Evolutionary conservation across 2,888 invertebrate genomes (phyloP), one percentile per base, ranked within the genome.

Genomic region (Schizaphis graminum): DNA sequence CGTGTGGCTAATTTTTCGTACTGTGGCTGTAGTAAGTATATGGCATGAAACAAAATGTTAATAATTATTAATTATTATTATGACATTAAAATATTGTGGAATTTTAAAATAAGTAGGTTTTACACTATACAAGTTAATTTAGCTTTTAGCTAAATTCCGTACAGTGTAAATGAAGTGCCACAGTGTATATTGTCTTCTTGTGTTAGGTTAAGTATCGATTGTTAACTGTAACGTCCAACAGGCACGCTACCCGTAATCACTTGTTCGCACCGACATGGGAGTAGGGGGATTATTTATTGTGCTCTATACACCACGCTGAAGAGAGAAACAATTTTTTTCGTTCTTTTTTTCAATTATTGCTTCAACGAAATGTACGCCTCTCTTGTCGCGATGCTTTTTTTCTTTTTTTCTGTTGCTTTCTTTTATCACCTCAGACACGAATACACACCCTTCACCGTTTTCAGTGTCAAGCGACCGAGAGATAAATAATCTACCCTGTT

Each of bases 351-450:
- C 94, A 94, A 94, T 94, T 94, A 94, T 94, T 91, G 35, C 91
- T 53, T 44, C 86, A 24, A 86, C 85, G 61, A 94, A 94, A 94
- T 87, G 90, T 91, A 87, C 91, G 94, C 86, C 90, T 86, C 86
- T 86, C 85, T 91, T 61, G 90, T 94, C 86, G 61, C 49, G 93
- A 89, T 90, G 93, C 89, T n/a, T 88, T 93, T 91, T 91, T 86
- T 35, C 26, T 61, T 86, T 53, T 86, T 92, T 28, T 61, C 67
- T 49, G 61, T 61, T 24, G 41, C 57, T 89, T 84, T 67, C 67
- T 94, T 94, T 94, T 94, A 94, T 94, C 94, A 91, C 94, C 94
- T 94, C 86, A 94, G 67, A 91, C 94, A 91, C 94, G 86, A 94
- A 94, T 85, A 93, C 77, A 84, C 89, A 35, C 84, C 61, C 85